Base-by-base conservation (phyloP, 2,113 vertebrate species). In the Cyphomyrus discorhynchus region DNA sequence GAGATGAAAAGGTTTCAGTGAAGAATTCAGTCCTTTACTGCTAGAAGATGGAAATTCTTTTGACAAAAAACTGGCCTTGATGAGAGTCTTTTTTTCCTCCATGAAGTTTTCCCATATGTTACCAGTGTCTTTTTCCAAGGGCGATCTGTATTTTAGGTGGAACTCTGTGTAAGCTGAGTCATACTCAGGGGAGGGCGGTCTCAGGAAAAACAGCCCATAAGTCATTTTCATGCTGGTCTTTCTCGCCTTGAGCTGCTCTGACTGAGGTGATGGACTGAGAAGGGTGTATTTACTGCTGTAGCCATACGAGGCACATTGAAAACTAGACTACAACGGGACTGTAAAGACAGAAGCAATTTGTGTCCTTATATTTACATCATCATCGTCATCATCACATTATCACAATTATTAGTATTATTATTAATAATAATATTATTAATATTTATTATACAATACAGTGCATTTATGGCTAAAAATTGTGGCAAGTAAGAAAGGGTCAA, bases 91-190 rank as follows among this genome's bases (percentile, higher is more conserved):
- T 21, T 56, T 62, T 62, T n/a, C 17, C 56, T 66, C 27, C 39
- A 89, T 91, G 90, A 86, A 62, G 46, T 89, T 89, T 88, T 82
- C 49, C 89, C 85, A 88, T 77, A 24, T 82, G 45, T 86, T 56
- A 62, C 19, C 84, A 87, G 90, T 74, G 39, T 66, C 52, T 90
- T 90, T 90, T 91, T 91, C 88, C 90, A 90, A 91, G 92, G 91
- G 91, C 90, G n/a, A 83, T 92, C 91, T 92, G 92, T 91, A 93
- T 92, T 92, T 93, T 88, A 92, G 92, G 86, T 86, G 88, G 86
- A 90, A 90, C 90, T 92, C 91, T 88, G 90, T 86, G 90, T 88
- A 92, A 93, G 91, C 86, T 89, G 88, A 92, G 90, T 90, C 87
- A 86, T 90, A 91, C 92, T 92, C 92, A 74, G 87, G 92, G 92